Evolutionary conservation across 2,888 invertebrate genomes (phyloP), one percentile per base, ranked within the genome.

Genomic region (Drosophila kambysellisi): DNA sequence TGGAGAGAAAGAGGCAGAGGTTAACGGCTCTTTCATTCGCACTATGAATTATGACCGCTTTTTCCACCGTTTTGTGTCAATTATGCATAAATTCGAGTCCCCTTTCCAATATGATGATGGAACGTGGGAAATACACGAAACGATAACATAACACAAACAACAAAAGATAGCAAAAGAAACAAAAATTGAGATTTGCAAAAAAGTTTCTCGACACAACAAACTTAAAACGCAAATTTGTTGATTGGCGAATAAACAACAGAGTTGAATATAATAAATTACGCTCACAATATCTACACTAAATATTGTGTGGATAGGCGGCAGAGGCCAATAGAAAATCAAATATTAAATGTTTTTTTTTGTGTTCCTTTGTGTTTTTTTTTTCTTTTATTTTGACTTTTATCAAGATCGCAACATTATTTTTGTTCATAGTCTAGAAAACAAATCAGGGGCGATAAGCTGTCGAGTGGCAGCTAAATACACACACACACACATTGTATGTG

Each of bases 391-490:
- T 52, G 76, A 59, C 43, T 68, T 82, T 76, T 89, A 88, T 85
- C 88, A 85, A 89, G 85, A 85, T 85, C 80, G 80, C 82, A 87
- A 85, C 56, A 15, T 35, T 35, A 5, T 35, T 62, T 64, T 62
- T 60, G 60, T 68, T 73, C 76, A 29, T 84, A 74, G 86, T 77
- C 75, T 77, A 79, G 59, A 83, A 88, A 86, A 81, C 89, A 84
- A 85, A 80, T 75, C 78, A 78, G 69, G 50, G 75, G 88, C 89
- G 85, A 85, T 85, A 89, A 85, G 89, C 78, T 77, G 71, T 82
- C 72, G 76, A 86, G 87, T 86, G 74, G 65, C 72, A 71, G 82
- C 76, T 82, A 84, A 76, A 87, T 75, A 81, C 74, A 83, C 76
- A 79, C 52, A 51, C 3, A 51, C 35, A 8, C 11, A 63, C 51